Conservation (phyloP, 1,140 invertebrate genomes). For the Meloidogyne hapla region DNA sequence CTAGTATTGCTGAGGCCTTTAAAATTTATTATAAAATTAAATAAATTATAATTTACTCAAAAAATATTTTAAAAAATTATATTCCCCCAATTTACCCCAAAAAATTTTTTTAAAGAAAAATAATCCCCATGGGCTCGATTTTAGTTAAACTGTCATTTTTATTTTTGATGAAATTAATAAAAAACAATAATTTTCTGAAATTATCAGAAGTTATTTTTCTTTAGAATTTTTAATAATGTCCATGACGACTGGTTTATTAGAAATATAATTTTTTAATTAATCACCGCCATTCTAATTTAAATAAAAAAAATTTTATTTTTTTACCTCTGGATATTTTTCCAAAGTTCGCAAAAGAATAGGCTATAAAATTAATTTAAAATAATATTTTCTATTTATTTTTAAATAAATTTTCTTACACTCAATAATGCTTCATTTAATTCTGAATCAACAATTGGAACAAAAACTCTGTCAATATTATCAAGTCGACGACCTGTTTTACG, state of each 20-base stretch:
- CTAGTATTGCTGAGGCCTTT: slow-evolving; percentile 83
- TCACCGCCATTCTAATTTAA: slow-evolving; percentile 1
- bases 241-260: too few species aligned
- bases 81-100: too few species aligned
- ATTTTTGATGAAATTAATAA: too few species aligned
- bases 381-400: slow-evolving; percentile 13
- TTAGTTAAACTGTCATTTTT: too few species aligned
- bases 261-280: too few species aligned
- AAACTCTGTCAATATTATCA: slow-evolving; percentile 83
- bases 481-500: slow-evolving; percentile 71
- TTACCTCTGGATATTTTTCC: slow-evolving; percentile 83
- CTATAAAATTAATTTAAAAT: slow-evolving; percentile 70
- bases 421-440: slow-evolving; percentile 88
- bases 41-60: slow-evolving; percentile 14
- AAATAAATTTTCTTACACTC: slow-evolving; percentile 22
- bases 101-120: too few species aligned
- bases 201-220: too few species aligned
- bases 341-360: slow-evolving; percentile 87
- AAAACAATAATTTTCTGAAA: too few species aligned
- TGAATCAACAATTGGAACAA: slow-evolving; percentile 96
- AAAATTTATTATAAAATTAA: too few species aligned
- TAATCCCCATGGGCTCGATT: too few species aligned
- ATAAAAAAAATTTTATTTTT: neutral
- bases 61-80: too few species aligned
- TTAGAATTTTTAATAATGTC: too few species aligned